Percentiles rank a stretch among this genome's conserved stretches.
phyloP scores from a whole-genome alignment of 2,888 invertebrate genomes.

The Mystacides longicornis region DNA sequence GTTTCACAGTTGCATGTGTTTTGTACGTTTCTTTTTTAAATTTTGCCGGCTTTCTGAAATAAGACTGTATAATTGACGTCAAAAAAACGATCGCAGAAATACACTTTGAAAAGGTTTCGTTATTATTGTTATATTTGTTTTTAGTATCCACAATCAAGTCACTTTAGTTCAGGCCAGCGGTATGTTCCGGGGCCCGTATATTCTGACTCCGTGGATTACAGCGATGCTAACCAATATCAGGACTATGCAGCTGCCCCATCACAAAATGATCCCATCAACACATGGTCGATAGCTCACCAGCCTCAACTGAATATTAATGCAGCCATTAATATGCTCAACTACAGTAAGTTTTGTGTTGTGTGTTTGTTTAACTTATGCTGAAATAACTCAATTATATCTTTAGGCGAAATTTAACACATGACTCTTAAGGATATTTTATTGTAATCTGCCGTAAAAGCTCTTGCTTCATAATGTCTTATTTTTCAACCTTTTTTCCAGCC shows the following conservation, averaged over 20 bases:
- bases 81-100: too few relatives aligned
- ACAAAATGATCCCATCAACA: conserved; percentile 16
- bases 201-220: conserved; percentile 21
- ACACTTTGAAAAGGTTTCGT: too few relatives aligned
- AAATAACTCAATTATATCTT: neutral
- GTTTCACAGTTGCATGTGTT: too few relatives aligned
- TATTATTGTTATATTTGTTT: conserved; percentile 2
- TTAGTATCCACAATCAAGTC: conserved; percentile 19
- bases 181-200: conserved; percentile 23
- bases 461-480: too few relatives aligned
- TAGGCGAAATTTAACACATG: neutral
- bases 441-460: too few relatives aligned
- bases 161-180: conserved; percentile 17
- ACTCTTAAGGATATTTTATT: neutral
- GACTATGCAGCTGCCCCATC: conserved; percentile 17
- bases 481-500: conserved; percentile 39
- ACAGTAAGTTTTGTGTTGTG: conserved; percentile 11
- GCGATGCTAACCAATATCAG: conserved; percentile 19
- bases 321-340: conserved; percentile 19
- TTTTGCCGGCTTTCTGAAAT: too few relatives aligned
- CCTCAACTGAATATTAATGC: conserved; percentile 18
- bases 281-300: conserved; percentile 20
- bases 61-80: too few relatives aligned
- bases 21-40: too few relatives aligned
- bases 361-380: neutral